Evolutionary conservation across 1,140 invertebrate genomes (phyloP), one percentile per base, ranked within the genome.

Genomic region (Euura lappo): DNA sequence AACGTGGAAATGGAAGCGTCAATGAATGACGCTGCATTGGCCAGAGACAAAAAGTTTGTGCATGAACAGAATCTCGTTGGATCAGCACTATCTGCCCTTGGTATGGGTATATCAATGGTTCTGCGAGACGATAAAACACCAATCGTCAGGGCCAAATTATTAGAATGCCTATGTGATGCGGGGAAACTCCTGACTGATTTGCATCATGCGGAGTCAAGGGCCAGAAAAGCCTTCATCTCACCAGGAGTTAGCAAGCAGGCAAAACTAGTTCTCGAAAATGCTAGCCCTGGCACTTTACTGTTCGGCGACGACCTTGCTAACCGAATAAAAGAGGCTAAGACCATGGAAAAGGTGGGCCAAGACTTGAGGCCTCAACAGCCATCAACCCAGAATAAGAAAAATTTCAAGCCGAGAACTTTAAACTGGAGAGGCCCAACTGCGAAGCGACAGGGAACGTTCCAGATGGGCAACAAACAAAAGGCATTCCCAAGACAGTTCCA

Each of bases 151-250:
- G 68, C 73, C 4, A 66, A 70, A n/a, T 65, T 73, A 6, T 68
- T 77, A 10, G 70, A 69, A 44, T 68, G 47, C 8, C 45, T 77
- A 2, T 47, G 60, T 4, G 71, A 76, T 43, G 45, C 68, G 44
- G 71, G 46, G 42, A 76, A 74, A 28, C 42, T 78, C 10, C 43
- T 73, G 6, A 45, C 71, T 2, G 45, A 76, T 2, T 4, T 71
- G 11, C 42, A 69, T n/a, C 44, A 65, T n/a, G 11, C 74, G 6
- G 8, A 65, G 8, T 66, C 69, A 11, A 7, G 51, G 7, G 8
- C 71, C 1, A 71, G 77, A 51, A 76, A 76, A 45, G 70, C 71
- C 6, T 68, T 74, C 8, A 74, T 78, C 10, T 6, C 47, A 13
- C 75, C 71, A 2, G 44, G 70, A 2, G 28, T 74, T 0, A 11